Percentiles rank a stretch among this genome's conserved stretches.
phyloP scores from a whole-genome alignment of 2,797 vertebrate species.

The Bovichtus diacanthus region DNA sequence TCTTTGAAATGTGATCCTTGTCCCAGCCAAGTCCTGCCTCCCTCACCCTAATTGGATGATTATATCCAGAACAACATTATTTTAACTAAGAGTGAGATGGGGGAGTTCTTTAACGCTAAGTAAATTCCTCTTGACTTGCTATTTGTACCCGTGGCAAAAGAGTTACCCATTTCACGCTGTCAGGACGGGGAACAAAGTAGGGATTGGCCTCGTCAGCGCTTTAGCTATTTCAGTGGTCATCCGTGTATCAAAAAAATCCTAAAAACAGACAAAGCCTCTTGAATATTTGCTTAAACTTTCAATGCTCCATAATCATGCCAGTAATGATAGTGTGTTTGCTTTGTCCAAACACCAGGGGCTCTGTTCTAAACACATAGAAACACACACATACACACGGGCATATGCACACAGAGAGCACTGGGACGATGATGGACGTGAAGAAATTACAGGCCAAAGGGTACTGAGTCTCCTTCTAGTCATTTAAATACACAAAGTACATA shows the following conservation, averaged over 20 bases:
- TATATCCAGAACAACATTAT: constrained; percentile 91
- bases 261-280: constrained; percentile 79
- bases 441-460: constrained; percentile 70
- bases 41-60: constrained; percentile 86
- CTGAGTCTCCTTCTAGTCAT: constrained; percentile 41
- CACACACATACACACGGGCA: constrained; percentile 50
- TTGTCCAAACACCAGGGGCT: constrained; percentile 76
- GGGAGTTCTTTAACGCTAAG: constrained; percentile 78
- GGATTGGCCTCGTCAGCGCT: constrained; percentile 60
- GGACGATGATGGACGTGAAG: constrained; percentile 62
- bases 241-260: constrained; percentile 72
- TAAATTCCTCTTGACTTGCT: constrained; percentile 80
- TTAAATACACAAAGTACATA: constrained; percentile 45
- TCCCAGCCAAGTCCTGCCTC: constrained; percentile 84
- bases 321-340: constrained; percentile 81
- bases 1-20: constrained; percentile 89
- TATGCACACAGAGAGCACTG: constrained; percentile 24
- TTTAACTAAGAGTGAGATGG: constrained; percentile 79
- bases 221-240: constrained; percentile 73
- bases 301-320: constrained; percentile 82
- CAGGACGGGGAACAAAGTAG: constrained; percentile 72
- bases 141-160: constrained; percentile 79
- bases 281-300: constrained; percentile 85
- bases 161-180: constrained; percentile 73
- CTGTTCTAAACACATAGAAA: constrained; percentile 70